Percentiles rank a stretch among this genome's conserved stretches.
Evolutionary conservation across 2,113 vertebrate species (phyloP).

Genomic region (Thryonomys swinderianus): DNA sequence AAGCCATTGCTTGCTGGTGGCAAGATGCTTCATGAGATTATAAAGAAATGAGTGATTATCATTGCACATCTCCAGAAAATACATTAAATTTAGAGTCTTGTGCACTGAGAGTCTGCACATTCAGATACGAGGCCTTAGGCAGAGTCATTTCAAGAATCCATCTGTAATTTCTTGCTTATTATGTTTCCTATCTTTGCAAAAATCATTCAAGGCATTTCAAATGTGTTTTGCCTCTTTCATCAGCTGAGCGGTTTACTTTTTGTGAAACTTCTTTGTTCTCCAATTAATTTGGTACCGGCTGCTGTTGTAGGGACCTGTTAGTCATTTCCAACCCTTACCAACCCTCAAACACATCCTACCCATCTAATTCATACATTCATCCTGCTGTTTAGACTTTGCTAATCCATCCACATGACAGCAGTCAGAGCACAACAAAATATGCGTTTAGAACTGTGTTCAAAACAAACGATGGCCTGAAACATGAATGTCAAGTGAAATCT

Average conservation of each 20-base stretch:
- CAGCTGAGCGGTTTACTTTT: neutral
- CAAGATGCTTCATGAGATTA: neutral
- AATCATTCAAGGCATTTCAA: neutral
- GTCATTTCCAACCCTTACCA: neutral
- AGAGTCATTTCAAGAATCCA: neutral
- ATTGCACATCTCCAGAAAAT: neutral
- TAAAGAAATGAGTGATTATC: neutral
- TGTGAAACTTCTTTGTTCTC: neutral
- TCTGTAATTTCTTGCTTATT: neutral
- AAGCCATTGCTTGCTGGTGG: neutral
- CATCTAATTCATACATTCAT: neutral
- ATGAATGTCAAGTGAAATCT: constrained; percentile 44
- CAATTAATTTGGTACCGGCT: neutral
- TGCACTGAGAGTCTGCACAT: accelerated
- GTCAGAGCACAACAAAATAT: neutral
- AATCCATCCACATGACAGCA: neutral
- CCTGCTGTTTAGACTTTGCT: neutral
- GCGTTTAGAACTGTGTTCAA: constrained; percentile 34
- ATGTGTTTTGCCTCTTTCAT: neutral
- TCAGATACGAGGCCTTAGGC: neutral
- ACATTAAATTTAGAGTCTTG: neutral
- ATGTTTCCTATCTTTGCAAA: neutral
- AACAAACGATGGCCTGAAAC: constrained; percentile 29
- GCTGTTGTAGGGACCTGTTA: neutral
- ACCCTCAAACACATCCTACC: neutral